These are phyloP conservation scores for Asteroscopus sphinx DNA, from an alignment of 2,888 invertebrate species.

Conservation along the genomic window DNA sequence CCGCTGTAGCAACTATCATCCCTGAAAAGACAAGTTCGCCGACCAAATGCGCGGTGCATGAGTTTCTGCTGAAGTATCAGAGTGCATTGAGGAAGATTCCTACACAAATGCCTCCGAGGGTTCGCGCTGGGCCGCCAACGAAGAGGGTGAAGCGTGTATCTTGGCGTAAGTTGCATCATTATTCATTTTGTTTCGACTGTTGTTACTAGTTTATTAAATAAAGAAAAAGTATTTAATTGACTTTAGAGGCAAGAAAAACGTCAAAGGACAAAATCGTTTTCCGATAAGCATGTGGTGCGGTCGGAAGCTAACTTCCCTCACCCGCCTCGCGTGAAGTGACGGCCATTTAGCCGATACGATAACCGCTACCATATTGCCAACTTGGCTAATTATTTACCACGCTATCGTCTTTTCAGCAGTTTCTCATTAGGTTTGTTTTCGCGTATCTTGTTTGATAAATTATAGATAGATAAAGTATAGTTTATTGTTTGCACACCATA, in stretches of 20 bases:
- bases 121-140: slow-evolving; percentile 81
- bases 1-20: slow-evolving; percentile 38
- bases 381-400: slow-evolving; percentile 13
- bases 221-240: neutral
- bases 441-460: no score
- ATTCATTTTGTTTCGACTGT: neutral
- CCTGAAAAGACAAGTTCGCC: slow-evolving; percentile 65
- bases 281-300: slow-evolving; percentile 15
- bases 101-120: slow-evolving; percentile 77
- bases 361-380: slow-evolving; percentile 11
- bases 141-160: slow-evolving; percentile 85
- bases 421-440: no score
- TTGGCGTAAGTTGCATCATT: slow-evolving; percentile 79
- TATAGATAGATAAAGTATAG: no score
- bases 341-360: slow-evolving; percentile 27
- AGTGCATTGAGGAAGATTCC: slow-evolving; percentile 82
- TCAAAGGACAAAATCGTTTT: slow-evolving; percentile 10
- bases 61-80: slow-evolving; percentile 80
- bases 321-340: slow-evolving; percentile 37
- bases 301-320: slow-evolving; percentile 47
- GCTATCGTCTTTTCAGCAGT: no score
- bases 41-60: slow-evolving; percentile 82
- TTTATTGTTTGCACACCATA: no score
- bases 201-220: neutral
- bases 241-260: neutral